Evolutionary conservation across 2,113 vertebrate species (phyloP).

Genomic region (Sminthopsis crassicaudata): DNA sequence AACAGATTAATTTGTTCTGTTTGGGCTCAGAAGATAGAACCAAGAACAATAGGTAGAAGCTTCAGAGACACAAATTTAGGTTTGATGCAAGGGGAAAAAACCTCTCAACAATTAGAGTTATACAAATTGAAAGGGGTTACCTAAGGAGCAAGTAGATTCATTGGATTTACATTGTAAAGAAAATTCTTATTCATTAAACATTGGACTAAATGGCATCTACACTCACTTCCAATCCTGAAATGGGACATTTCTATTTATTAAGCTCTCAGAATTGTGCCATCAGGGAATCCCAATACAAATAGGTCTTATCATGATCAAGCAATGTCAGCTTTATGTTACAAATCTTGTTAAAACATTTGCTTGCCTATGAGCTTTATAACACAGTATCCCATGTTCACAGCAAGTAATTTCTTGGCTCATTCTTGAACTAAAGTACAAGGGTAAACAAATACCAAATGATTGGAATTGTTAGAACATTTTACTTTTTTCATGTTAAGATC

Average conservation of each 20-base stretch:
- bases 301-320: not conserved
- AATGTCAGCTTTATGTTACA: constrained; percentile 12
- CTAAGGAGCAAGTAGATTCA: not conserved
- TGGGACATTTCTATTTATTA: not conserved
- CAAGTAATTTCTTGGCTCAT: not conserved
- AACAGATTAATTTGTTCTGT: not conserved
- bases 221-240: not conserved
- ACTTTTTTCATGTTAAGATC: not conserved
- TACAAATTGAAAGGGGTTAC: not conserved
- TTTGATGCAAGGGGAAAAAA: not conserved
- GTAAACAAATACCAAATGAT: constrained; percentile 19
- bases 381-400: not conserved
- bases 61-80: not conserved
- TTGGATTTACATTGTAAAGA: not conserved
- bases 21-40: not conserved
- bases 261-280: constrained; percentile 31
- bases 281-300: constrained; percentile 33
- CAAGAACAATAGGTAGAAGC: not conserved
- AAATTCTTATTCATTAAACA: not conserved
- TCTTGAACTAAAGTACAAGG: not conserved
- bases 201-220: not conserved
- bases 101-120: not conserved
- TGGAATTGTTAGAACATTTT: constrained; percentile 7
- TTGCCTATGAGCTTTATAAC: not conserved
- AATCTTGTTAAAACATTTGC: not conserved